Evolutionary conservation across 2,888 invertebrate species (phyloP).

Genomic region (Panopea generosa): DNA sequence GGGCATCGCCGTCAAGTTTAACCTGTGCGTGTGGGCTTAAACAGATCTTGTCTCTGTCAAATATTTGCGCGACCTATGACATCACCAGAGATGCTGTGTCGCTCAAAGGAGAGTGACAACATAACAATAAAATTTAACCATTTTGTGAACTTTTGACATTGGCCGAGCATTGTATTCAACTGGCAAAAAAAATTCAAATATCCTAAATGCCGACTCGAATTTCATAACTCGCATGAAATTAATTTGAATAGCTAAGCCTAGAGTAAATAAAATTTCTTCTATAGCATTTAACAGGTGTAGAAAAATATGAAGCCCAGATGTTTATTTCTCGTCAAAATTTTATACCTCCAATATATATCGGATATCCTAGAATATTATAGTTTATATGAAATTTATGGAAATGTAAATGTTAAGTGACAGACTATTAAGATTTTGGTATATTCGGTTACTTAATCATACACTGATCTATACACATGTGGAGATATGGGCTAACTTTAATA

Average conservation of each 20-base stretch:
- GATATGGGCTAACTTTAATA: too few species aligned
- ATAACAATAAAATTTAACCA: constrained; percentile 41
- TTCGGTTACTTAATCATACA: constrained; percentile 43
- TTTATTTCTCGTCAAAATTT: constrained; percentile 54
- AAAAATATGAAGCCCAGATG: constrained; percentile 37
- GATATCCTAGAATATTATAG: constrained; percentile 53
- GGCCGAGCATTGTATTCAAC: constrained; percentile 10
- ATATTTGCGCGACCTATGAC: constrained; percentile 66
- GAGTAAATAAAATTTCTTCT: constrained; percentile 53
- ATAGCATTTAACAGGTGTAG: constrained; percentile 62
- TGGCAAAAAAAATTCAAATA: constrained; percentile 18
- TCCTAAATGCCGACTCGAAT: constrained; percentile 45
- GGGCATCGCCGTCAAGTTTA: constrained; percentile 29
- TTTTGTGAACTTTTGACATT: constrained; percentile 63
- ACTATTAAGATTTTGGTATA: constrained; percentile 55
- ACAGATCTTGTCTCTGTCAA: constrained; percentile 59
- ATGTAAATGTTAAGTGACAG: constrained; percentile 58
- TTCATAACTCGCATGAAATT: constrained; percentile 64
- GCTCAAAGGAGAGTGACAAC: constrained; percentile 41
- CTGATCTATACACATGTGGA: not conserved
- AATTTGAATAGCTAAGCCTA: constrained; percentile 43
- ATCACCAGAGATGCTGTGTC: constrained; percentile 48
- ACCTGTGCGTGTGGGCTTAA: constrained; percentile 62
- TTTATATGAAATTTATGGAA: constrained; percentile 66
- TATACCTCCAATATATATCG: constrained; percentile 54